phyloP scores from a whole-genome alignment of 2,797 vertebrate genomes.

The Micromesistius poutassou region DNA sequence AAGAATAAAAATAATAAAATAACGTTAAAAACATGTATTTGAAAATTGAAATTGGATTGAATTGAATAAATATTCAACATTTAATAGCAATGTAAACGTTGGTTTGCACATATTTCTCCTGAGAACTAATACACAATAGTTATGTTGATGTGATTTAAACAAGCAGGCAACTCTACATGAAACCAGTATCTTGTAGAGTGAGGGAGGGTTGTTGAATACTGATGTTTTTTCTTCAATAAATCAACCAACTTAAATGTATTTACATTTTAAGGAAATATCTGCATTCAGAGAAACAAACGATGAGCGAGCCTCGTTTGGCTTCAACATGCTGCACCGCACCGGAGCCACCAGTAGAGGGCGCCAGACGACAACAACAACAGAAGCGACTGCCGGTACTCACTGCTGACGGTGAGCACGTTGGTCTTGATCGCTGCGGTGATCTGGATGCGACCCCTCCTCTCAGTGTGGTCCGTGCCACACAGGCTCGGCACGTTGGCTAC shows the following conservation, averaged over 20 bases:
- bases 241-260: neutral
- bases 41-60: neutral
- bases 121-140: too few relatives aligned
- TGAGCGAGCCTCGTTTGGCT: neutral
- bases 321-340: constrained; percentile 18
- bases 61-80: neutral
- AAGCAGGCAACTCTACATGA: too few relatives aligned
- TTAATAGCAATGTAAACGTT: neutral
- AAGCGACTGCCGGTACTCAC: constrained; percentile 72
- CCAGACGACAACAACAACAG: constrained; percentile 36
- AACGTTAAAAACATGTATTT: neutral
- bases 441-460: constrained; percentile 90
- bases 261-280: neutral
- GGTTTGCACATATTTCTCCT: neutral
- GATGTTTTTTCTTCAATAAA: neutral
- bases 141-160: too few relatives aligned
- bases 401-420: constrained; percentile 87
- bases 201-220: too few relatives aligned
- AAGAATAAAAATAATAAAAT: neutral
- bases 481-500: constrained; percentile 96
- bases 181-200: too few relatives aligned
- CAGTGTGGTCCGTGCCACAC: constrained; percentile 96
- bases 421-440: constrained; percentile 89
- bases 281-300: neutral
- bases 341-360: constrained; percentile 61